These are phyloP conservation scores for Trematomus loennbergii DNA, from an alignment of 2,113 vertebrate species.

Conservation along the genomic window DNA sequence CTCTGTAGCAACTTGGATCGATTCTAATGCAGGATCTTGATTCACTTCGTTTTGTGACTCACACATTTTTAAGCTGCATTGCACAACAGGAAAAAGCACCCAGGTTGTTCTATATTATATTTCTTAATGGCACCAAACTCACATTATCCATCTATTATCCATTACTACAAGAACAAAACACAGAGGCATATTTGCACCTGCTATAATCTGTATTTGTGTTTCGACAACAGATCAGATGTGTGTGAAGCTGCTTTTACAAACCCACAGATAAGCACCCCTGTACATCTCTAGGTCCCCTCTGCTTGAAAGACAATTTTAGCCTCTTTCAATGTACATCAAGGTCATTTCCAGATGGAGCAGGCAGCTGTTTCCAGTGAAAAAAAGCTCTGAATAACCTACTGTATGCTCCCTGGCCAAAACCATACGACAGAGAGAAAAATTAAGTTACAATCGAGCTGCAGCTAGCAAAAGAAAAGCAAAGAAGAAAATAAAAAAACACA, in stretches of 20 bases:
- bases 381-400: too few relatives aligned
- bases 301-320: neutral
- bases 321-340: neutral
- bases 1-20: slow-evolving; percentile 42
- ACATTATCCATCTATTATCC: too few relatives aligned
- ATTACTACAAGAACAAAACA: too few relatives aligned
- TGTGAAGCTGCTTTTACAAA: neutral
- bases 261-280: neutral
- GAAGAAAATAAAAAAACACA: neutral
- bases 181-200: neutral
- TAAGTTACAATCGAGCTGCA: neutral
- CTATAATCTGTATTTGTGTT: neutral
- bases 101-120: neutral
- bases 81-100: slow-evolving; percentile 18
- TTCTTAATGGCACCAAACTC: neutral
- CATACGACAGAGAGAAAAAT: neutral
- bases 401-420: neutral
- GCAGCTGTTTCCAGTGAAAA: neutral
- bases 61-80: slow-evolving; percentile 16
- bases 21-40: slow-evolving; percentile 39
- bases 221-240: neutral
- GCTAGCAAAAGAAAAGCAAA: neutral
- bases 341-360: neutral
- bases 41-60: slow-evolving; percentile 15
- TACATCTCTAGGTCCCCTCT: neutral